Conservation (phyloP, 2,797 vertebrate species). For the Prionace glauca region DNA sequence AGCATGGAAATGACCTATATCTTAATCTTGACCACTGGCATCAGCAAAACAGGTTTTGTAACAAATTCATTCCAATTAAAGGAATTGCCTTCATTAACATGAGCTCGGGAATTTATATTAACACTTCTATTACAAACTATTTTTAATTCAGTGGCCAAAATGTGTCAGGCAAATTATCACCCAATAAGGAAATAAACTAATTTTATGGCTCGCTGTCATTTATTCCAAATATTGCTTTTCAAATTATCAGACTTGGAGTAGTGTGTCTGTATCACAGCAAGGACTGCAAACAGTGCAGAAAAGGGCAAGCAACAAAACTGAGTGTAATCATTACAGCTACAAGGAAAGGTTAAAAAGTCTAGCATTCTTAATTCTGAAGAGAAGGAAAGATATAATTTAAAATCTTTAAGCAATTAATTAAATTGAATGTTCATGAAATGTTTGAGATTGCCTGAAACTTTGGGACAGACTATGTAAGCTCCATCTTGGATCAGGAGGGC, state of each 20-base stretch:
- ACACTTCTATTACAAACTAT: background rate
- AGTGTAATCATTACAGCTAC: background rate
- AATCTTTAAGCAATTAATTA: background rate
- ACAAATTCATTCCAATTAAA: background rate
- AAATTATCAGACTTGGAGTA: background rate
- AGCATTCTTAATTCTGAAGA: background rate
- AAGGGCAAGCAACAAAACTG: background rate
- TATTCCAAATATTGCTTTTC: background rate
- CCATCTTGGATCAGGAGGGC: background rate
- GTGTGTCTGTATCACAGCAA: background rate
- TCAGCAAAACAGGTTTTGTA: background rate
- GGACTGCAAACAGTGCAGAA: background rate
- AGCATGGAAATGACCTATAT: background rate
- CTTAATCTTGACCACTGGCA: background rate
- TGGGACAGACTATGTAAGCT: background rate
- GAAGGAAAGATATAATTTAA: background rate
- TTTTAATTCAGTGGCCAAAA: background rate
- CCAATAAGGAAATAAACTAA: background rate
- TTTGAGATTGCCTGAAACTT: background rate
- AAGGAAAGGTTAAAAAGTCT: background rate
- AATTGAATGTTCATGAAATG: background rate
- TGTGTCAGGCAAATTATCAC: background rate
- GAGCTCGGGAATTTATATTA: background rate
- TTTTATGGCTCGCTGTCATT: constrained; percentile 7
- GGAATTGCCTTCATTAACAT: background rate